Evolutionary conservation across 2,113 vertebrate species (phyloP).

Genomic region (Tupaia tana): DNA sequence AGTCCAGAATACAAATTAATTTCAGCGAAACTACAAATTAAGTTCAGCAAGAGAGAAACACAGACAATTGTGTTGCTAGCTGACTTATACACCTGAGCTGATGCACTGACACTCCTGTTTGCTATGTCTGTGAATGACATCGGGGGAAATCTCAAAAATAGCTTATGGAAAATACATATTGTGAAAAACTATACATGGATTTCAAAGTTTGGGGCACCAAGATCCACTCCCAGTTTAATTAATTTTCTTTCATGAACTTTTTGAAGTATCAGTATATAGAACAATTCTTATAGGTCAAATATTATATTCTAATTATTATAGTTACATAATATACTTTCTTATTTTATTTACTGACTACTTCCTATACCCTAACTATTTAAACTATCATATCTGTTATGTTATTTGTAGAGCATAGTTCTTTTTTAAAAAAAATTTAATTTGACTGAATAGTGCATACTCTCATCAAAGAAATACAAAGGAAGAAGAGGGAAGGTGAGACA

Average conservation of each 20-base stretch:
- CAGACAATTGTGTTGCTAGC: background rate
- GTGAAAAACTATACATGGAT: too few species aligned
- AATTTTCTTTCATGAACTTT: too few species aligned
- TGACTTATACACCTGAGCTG: slow-evolving; percentile 34
- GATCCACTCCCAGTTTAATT: too few species aligned
- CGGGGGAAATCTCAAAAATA: too few species aligned
- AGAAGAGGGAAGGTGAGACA: too few species aligned
- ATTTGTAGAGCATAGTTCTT: background rate
- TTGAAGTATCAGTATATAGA: background rate
- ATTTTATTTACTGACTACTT: slow-evolving; percentile 24
- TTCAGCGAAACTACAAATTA: slow-evolving; percentile 18
- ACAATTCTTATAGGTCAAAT: slow-evolving; percentile 5
- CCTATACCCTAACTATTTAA: background rate
- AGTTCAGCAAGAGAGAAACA: slow-evolving; percentile 34
- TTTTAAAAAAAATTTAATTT: too few species aligned
- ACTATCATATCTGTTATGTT: background rate
- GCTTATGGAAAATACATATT: too few species aligned
- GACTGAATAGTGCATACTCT: too few species aligned
- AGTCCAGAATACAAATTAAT: background rate
- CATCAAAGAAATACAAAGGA: too few species aligned
- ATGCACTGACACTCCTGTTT: background rate
- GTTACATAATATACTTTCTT: background rate
- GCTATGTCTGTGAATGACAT: background rate
- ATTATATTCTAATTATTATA: background rate
- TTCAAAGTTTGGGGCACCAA: too few species aligned